Evolutionary conservation across 2,113 vertebrate species (phyloP).

Genomic region (Elachura formosa): DNA sequence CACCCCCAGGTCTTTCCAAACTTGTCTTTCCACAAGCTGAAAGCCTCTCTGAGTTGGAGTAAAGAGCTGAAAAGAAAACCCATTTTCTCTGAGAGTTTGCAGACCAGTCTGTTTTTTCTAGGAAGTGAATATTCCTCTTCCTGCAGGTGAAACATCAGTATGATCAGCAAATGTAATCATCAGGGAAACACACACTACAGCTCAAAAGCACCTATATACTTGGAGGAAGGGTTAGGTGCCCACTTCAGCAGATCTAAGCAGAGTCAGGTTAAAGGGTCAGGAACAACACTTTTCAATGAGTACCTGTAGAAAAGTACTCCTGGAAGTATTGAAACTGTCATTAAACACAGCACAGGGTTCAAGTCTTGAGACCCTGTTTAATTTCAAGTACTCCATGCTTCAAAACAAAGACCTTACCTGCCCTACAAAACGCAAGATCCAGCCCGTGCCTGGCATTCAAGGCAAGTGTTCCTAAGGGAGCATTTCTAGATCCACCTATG

Average conservation of each 20-base stretch:
- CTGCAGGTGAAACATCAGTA: not conserved
- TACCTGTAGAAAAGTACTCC: not conserved
- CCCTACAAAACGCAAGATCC: not conserved
- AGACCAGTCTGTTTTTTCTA: not conserved
- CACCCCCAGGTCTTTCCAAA: not conserved
- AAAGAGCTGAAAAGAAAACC: not conserved
- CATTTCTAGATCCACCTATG: not conserved
- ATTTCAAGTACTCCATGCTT: not conserved
- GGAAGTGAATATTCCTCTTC: not conserved
- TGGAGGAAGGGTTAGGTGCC: not conserved
- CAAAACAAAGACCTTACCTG: not conserved
- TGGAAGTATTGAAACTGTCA: not conserved
- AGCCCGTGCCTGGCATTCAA: not conserved
- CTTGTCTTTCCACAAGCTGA: not conserved
- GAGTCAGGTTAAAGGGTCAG: not conserved
- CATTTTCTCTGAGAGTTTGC: not conserved
- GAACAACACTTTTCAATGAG: accelerated
- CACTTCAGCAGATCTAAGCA: not conserved
- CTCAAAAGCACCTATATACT: not conserved
- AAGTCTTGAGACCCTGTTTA: not conserved
- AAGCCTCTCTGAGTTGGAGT: not conserved
- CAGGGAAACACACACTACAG: not conserved
- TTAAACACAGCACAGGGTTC: not conserved
- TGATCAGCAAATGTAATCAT: not conserved
- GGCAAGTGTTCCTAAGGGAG: not conserved